phyloP scores from a whole-genome alignment of 2,888 invertebrate species.

The Podotricha telesiphe region DNA sequence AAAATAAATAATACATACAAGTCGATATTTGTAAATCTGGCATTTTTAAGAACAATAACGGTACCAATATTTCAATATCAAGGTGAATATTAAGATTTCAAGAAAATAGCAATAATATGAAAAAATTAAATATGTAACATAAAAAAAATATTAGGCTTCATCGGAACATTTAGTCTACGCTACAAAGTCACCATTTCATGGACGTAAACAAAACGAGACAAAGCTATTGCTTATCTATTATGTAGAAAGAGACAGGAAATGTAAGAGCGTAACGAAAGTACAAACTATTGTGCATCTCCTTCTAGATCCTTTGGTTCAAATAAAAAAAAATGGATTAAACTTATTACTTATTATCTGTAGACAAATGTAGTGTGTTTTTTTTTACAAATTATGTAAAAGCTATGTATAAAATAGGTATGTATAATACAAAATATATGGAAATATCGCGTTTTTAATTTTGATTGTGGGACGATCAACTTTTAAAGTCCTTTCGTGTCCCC shows the following conservation, averaged over 20 bases:
- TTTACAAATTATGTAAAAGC: neutral
- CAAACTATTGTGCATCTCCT: constrained; percentile 55
- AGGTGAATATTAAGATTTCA: no score
- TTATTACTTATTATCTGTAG: constrained; percentile 23
- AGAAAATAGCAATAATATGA: neutral
- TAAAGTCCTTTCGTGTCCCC: no score
- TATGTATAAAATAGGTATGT: neutral
- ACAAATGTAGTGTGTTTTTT: neutral
- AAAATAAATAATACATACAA: no score
- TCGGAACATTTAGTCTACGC: constrained; percentile 61
- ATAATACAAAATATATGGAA: neutral
- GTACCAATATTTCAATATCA: no score
- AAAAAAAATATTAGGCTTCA: constrained; percentile 15
- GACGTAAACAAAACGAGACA: constrained; percentile 76
- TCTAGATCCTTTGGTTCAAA: constrained; percentile 52
- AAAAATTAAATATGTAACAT: neutral
- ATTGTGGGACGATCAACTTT: no score
- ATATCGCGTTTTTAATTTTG: no score
- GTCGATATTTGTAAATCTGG: no score
- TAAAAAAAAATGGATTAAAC: constrained; percentile 46
- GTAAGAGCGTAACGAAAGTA: constrained; percentile 56
- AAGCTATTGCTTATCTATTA: constrained; percentile 61
- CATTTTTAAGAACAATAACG: no score
- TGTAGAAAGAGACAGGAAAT: constrained; percentile 60
- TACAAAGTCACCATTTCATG: constrained; percentile 67